These are phyloP conservation scores for Clarias platycephalus DNA, from an alignment of 2,797 vertebrate genomes.

Conservation along the genomic window DNA sequence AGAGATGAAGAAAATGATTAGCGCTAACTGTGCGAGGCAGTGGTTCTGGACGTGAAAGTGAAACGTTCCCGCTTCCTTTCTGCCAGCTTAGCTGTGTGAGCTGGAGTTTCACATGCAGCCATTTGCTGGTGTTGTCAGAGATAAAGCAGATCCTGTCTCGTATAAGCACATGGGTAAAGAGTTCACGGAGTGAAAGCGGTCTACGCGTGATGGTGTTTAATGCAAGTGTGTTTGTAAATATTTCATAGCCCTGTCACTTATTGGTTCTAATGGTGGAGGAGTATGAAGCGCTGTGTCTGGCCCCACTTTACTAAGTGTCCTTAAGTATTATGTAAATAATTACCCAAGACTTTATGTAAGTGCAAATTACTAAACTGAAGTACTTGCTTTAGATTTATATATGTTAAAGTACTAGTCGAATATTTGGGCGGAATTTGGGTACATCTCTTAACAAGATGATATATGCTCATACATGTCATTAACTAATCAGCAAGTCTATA, in stretches of 20 bases:
- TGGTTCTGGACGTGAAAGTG: not conserved
- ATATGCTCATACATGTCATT: not conserved
- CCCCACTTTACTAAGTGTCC: not conserved
- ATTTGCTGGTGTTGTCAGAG: slow-evolving; percentile 8
- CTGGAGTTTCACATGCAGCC: slow-evolving; percentile 16
- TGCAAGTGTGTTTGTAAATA: slow-evolving; percentile 36
- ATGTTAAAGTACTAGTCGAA: too few species aligned
- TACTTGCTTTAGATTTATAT: not conserved
- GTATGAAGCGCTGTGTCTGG: not conserved
- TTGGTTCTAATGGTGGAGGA: not conserved
- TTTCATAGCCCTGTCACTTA: slow-evolving; percentile 8
- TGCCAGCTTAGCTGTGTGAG: not conserved
- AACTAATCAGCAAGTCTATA: not conserved
- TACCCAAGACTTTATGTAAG: not conserved
- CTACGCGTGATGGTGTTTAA: not conserved
- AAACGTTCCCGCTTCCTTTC: not conserved
- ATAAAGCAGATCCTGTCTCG: slow-evolving; percentile 32
- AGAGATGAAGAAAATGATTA: slow-evolving; percentile 21
- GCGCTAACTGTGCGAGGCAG: not conserved
- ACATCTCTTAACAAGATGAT: not conserved
- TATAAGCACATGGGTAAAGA: slow-evolving; percentile 18
- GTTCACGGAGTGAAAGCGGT: slow-evolving; percentile 5
- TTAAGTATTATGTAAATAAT: slow-evolving; percentile 12
- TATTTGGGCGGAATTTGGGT: not conserved
- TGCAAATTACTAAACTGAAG: not conserved